Evolutionary conservation across 2,797 vertebrate genomes (phyloP), one percentile per base, ranked within the genome.

Genomic region (Spinibarbus caldwelli): DNA sequence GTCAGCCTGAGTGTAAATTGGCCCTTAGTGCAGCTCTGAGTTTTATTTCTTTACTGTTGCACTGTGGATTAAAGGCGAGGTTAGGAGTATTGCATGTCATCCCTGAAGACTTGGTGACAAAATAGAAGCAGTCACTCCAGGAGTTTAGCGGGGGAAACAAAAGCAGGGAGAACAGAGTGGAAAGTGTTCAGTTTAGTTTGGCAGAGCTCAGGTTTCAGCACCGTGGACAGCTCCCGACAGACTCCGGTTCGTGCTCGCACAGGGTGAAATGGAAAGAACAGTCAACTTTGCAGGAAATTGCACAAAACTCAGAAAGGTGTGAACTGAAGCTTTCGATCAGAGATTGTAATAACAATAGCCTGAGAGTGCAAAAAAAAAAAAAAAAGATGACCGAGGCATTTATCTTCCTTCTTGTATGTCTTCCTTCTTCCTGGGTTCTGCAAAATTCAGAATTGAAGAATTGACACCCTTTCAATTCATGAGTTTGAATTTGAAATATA

Each of bases 1-100:
- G 84, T 67, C 66, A n/a, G 66, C n/a, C 45, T 68, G n/a, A 67
- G 80, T 78, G 88, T 81, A 88, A 86, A 88, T 88, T 82, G 78
- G 57, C 86, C 84, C 86, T 85, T 86, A 80, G 70, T 79, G 85
- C 49, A 78, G 77, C 59, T 36, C 67, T 29, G 68, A 41, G 67
- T 78, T 88, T 86, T 70, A 76, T 85, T 87, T 84, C 67, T 82
- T 70, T 12, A 21, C 72, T 85, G 67, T 76, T 84, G 88, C 80
- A 21, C 19, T 78, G 67, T 72, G 78, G 52, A 81, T 84, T 85
- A 79, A 88, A 87, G 62, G 57, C 73, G 45, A 70, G 43, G 64
- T 84, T 43, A 43, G 49, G 80, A 64, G 57, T 72, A 84, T 81
- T 83, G 83, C 54, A 47, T 83, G 23, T 23, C 31, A n/a, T 85